Conservation (phyloP, 2,797 vertebrate genomes). For the Arctocebus calabarensis region DNA sequence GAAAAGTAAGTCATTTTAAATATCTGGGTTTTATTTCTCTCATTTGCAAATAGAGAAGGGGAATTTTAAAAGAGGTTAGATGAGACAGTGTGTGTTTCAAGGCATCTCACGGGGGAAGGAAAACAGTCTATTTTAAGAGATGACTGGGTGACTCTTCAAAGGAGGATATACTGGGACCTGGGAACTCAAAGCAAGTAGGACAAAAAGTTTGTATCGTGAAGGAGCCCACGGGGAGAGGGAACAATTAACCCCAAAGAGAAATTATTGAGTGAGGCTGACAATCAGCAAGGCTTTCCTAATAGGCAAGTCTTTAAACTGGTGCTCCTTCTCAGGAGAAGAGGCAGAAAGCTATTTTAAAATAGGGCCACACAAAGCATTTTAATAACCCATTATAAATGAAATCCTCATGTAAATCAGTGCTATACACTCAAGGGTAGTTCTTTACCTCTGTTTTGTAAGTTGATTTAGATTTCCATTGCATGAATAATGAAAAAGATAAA, state of each 20-base stretch:
- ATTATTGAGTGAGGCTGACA: constrained; percentile 41
- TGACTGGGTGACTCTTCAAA: not conserved
- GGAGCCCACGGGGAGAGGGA: not conserved
- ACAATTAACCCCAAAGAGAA: constrained; percentile 53
- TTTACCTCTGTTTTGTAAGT: constrained; percentile 32
- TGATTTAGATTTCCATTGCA: constrained; percentile 1
- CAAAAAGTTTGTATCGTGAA: not conserved
- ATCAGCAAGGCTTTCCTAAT: constrained; percentile 55
- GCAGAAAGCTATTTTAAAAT: constrained; percentile 57
- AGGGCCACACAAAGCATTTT: not conserved
- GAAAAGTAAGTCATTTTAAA: not conserved
- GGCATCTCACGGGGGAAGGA: not conserved
- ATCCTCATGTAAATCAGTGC: not conserved
- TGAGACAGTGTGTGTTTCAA: not conserved
- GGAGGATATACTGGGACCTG: not conserved
- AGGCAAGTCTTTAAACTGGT: constrained; percentile 29
- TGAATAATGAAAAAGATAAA: constrained; percentile 30
- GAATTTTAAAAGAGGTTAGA: not conserved
- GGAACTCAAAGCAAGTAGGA: not conserved
- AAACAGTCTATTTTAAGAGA: not conserved
- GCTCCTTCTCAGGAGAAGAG: constrained; percentile 26
- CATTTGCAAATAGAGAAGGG: not conserved
- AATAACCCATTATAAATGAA: constrained; percentile 36
- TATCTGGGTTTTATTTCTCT: not conserved
- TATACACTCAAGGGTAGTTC: not conserved